Base-by-base conservation (phyloP, 2,888 invertebrate genomes). In the Limenitis camilla region DNA sequence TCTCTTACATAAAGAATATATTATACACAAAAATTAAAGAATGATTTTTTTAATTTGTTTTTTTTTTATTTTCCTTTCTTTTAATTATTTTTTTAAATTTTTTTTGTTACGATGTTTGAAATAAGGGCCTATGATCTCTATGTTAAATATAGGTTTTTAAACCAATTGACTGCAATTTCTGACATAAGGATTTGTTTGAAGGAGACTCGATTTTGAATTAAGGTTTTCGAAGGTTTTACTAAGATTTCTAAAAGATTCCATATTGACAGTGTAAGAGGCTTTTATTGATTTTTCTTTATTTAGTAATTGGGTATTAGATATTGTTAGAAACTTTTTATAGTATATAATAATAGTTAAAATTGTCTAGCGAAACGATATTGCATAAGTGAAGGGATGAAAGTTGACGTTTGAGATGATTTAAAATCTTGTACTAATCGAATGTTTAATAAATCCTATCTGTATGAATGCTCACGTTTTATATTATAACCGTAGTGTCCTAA, bases 381-480 rank as follows among this genome's bases (percentile, higher is more conserved):
- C 52, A 45, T 45, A 30, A 38, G 30, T 47, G 49, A 47, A 40
- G 56, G 56, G 53, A 47, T 55, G 49, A 42, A 51, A 58, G 60
- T 61, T 60, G 53, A 60, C 45, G 51, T 52, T 61, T 61, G 58
- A 60, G 53, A 58, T 61, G 51, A 59, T 59, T 59, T 58, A 55
- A 61, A 54, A 49, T 50, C 46, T 58, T 59, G 57, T 64, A 63
- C 55, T 69, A 60, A 63, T 66, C 61, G 65, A 64, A 60, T 63
- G 61, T 68, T 72, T 77, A 76, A 72, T 66, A 64, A 62, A 62
- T 76, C 79, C 81, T 82, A 81, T 66, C 68, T 81, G 80, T 85
- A 83, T 78, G 76, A 84, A 84, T 84, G 86, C 85, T 86, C 86
- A 86, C 77, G 60, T 81, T 84, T 81, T 69, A 63, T 81, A 78